A percentile compares a stretch with the other conserved stretches of the same genome.
phyloP scores from a whole-genome alignment of 2,797 vertebrate genomes.

The Nasua narica region DNA sequence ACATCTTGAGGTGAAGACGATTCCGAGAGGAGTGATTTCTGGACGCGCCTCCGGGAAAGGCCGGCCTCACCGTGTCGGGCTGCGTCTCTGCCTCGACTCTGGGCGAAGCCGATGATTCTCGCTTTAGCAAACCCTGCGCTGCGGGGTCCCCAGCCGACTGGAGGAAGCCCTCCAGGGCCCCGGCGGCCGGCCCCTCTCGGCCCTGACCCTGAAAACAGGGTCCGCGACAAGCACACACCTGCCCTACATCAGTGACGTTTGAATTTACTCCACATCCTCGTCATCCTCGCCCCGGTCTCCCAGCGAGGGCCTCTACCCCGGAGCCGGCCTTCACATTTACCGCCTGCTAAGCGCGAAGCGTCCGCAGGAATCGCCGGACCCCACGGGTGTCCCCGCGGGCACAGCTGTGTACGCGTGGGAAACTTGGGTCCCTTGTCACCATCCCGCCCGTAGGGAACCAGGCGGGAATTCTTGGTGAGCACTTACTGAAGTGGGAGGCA shows the following conservation, averaged over 20 bases:
- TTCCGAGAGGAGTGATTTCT: background rate
- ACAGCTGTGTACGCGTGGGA: accelerated
- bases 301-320: background rate
- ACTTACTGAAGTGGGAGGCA: accelerated
- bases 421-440: accelerated
- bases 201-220: background rate
- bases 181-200: background rate
- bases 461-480: too few species aligned
- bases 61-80: accelerated
- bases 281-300: background rate
- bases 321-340: accelerated
- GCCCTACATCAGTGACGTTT: accelerated
- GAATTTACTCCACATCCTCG: too few species aligned
- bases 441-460: background rate
- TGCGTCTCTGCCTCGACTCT: background rate
- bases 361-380: background rate
- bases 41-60: accelerated
- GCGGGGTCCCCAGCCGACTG: too few species aligned
- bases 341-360: accelerated
- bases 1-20: accelerated
- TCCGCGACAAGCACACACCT: background rate
- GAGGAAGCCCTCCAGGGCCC: background rate
- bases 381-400: accelerated
- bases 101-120: accelerated
- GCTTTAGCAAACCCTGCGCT: background rate